Evolutionary conservation across 2,113 vertebrate species (phyloP).

Genomic region (Eulemur rufifrons): DNA sequence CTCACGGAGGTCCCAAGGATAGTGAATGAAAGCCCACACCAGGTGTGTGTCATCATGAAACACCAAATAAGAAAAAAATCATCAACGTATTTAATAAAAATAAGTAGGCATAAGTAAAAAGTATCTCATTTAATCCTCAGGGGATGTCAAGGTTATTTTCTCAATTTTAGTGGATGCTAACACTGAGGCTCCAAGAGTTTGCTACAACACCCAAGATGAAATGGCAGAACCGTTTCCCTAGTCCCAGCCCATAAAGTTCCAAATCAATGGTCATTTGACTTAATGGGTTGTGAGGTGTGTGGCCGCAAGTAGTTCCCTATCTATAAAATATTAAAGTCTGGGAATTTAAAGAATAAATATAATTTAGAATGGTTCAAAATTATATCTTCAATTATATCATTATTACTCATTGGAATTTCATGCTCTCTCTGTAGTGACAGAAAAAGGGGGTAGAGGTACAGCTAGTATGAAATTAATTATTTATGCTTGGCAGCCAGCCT

Average conservation of each 20-base stretch:
- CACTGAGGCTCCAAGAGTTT: background rate
- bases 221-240: background rate
- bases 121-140: background rate
- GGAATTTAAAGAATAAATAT: conserved; percentile 22
- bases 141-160: background rate
- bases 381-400: conserved; percentile 19
- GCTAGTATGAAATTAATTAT: conserved; percentile 63
- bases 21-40: background rate
- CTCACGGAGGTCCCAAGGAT: background rate
- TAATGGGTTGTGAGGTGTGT: background rate
- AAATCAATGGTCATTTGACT: background rate
- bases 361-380: conserved; percentile 23
- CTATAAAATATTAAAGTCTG: background rate
- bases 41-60: background rate
- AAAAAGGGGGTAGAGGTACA: background rate
- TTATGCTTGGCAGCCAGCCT: conserved; percentile 32
- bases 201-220: background rate
- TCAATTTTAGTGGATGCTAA: background rate
- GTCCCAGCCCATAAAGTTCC: background rate
- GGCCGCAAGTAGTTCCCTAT: background rate
- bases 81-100: background rate
- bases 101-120: background rate
- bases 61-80: background rate
- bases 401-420: conserved; percentile 18
- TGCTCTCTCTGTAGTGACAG: background rate